Percentiles rank a stretch among this genome's conserved stretches.
These are phyloP conservation scores for Takifugu bimaculatus DNA, from an alignment of 2,113 vertebrate genomes.

Conservation along the genomic window DNA sequence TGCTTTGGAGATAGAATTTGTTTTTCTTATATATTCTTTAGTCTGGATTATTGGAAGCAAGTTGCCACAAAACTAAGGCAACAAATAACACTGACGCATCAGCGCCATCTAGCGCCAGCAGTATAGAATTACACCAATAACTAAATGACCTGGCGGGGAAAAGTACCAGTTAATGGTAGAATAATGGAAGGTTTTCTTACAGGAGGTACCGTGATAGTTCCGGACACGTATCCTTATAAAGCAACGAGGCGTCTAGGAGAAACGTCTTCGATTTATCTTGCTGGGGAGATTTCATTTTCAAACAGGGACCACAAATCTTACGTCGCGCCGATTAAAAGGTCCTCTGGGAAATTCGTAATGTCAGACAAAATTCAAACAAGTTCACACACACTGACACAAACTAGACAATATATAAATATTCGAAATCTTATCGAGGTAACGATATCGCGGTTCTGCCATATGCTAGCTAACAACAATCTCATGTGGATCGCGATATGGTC, in stretches of 20 bases:
- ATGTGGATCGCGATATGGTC: conserved; percentile 38
- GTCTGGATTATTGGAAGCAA: background rate
- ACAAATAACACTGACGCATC: conserved; percentile 5
- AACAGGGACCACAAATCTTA: no score
- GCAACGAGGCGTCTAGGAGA: conserved; percentile 55
- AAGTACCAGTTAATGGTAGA: background rate
- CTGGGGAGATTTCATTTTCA: conserved; percentile 11
- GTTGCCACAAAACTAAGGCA: background rate
- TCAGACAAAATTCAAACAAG: background rate
- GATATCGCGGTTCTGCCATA: no score
- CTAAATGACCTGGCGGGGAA: rapidly evolving
- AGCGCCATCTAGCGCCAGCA: conserved; percentile 47
- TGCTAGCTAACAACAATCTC: background rate
- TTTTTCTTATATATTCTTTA: background rate
- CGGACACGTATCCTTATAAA: conserved; percentile 68
- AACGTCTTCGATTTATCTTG: conserved; percentile 21
- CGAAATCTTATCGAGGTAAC: background rate
- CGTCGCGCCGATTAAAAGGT: no score
- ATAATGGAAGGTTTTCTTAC: conserved; percentile 55
- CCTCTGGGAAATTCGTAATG: no score
- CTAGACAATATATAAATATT: background rate
- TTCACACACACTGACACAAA: background rate
- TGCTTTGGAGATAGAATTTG: no score
- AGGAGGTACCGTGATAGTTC: conserved; percentile 68
- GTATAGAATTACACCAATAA: conserved; percentile 36